Evolutionary conservation across 2,888 invertebrate genomes (phyloP), one percentile per base, ranked within the genome.

Genomic region (Linyphia triangularis): DNA sequence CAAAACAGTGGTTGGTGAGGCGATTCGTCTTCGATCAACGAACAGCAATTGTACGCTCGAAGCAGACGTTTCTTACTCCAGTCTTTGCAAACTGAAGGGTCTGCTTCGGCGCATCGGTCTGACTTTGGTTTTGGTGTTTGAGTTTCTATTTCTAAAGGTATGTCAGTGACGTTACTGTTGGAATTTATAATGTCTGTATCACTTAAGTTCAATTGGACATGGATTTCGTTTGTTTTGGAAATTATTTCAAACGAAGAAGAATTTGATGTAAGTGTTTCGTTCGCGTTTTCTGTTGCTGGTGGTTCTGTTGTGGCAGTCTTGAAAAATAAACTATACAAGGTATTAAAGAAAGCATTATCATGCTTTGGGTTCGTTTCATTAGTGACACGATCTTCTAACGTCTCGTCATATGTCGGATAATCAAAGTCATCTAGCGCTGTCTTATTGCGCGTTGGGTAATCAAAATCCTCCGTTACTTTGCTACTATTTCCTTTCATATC

Each of bases 61-160:
- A 81, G 19, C 24, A 89, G 51, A 33, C 65, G 51, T 4, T 59
- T 67, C 33, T 89, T 89, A 28, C 75, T 85, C 81, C 82, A 89
- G 22, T 59, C 65, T 37, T 40, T 69, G 57, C 89, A 89, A 0
- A 85, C 77, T 13, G 75, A 26, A 19, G 63, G 16, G 19, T 89
- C 75, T n/a, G 81, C 85, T 63, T 85, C 85, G 0, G 51, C 30
- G 40, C 89, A 89, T 3, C 83, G 63, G 24, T 70, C 88, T 9
- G 70, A 65, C 57, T 73, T 86, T 10, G 28, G 43, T 37, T 51
- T 79, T 0, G 28, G 67, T 1, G 9, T 19, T 16, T 10, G 16
- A 5, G 24, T 19, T 75, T 37, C 33, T 3, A 5, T 16, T 13
- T 75, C 37, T 61, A 33, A 2, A 9, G 28, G 5, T n/a, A 24